Evolutionary conservation across 2,113 vertebrate genomes (phyloP).

Genomic region (Brevimyrus niger): DNA sequence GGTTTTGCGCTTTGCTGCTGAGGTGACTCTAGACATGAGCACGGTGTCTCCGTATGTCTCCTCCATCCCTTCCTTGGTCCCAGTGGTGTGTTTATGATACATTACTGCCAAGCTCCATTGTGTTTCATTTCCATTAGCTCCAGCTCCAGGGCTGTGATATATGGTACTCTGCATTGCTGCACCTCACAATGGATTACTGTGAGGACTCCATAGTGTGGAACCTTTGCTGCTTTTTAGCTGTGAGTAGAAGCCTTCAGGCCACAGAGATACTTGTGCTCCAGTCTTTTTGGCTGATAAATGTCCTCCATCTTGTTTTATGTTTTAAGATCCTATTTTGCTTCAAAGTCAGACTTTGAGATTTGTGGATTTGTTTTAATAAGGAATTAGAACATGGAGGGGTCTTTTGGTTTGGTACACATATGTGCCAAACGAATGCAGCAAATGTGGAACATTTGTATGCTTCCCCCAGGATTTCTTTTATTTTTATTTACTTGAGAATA

Average conservation of each 20-base stretch:
- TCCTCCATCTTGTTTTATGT: conserved; percentile 1
- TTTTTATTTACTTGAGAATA: too few species aligned
- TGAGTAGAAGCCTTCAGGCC: background rate
- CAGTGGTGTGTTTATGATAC: background rate
- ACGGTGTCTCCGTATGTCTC: background rate
- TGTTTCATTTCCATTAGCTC: conserved; percentile 1
- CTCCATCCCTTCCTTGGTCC: background rate
- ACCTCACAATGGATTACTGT: background rate
- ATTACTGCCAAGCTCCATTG: background rate
- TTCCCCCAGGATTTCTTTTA: too few species aligned
- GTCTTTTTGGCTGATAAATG: background rate
- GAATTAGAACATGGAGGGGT: background rate
- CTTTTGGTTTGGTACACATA: background rate
- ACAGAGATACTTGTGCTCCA: background rate
- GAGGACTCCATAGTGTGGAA: background rate
- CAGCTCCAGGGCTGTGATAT: background rate
- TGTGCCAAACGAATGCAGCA: background rate
- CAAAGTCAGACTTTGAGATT: background rate
- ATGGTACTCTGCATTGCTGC: background rate
- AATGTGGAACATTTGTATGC: background rate
- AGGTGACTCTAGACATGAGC: background rate
- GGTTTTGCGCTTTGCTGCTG: background rate
- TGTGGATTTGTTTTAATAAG: background rate
- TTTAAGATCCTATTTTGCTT: background rate
- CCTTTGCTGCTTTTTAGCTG: background rate